These are phyloP conservation scores for Gryllus bimaculatus DNA, from an alignment of 1,140 invertebrate species.

Conservation along the genomic window DNA sequence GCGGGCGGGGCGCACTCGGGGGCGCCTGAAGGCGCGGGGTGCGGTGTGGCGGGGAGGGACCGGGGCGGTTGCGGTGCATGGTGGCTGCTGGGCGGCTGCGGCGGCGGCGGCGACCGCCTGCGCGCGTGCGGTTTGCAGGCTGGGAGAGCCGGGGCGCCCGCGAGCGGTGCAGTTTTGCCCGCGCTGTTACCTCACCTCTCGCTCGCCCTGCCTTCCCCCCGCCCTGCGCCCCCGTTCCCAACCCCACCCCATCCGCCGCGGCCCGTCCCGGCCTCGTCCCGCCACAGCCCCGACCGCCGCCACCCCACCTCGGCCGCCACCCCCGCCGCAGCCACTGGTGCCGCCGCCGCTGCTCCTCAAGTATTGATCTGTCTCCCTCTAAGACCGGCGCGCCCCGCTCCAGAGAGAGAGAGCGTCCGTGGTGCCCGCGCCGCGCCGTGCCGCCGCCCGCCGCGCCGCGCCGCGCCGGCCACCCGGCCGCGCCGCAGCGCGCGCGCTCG, in stretches of 20 bases:
- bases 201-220: no score
- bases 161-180: slow-evolving; percentile 2
- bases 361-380: slow-evolving; percentile 3
- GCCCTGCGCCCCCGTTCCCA: background rate
- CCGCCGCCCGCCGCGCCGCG: no score
- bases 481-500: background rate
- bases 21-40: no score
- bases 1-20: no score
- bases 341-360: background rate
- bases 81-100: background rate
- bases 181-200: background rate
- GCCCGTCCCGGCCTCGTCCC: no score
- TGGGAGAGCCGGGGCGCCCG: background rate
- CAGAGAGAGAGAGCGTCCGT: background rate
- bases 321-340: no score
- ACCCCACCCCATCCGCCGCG: background rate
- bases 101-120: background rate
- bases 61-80: background rate
- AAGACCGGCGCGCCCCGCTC: background rate
- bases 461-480: no score
- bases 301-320: background rate
- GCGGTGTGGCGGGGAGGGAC: background rate
- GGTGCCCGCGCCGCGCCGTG: no score
- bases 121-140: background rate
- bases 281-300: no score